Evolutionary conservation across 2,113 vertebrate genomes (phyloP).

Genomic region (Prionailurus bengalensis): DNA sequence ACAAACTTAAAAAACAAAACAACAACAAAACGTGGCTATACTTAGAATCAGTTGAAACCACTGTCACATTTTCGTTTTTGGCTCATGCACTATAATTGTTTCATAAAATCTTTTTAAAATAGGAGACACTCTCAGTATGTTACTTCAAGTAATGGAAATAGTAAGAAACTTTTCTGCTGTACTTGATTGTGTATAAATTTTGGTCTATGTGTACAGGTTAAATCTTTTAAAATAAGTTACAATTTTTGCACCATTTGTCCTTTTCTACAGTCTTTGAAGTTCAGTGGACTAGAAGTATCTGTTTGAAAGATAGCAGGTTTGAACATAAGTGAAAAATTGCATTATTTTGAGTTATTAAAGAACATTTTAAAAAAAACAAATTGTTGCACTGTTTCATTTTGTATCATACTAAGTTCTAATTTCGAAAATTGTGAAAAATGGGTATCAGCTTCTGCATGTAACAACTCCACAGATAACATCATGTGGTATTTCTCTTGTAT

Average conservation of each 20-base stretch:
- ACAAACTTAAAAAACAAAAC: too few relatives aligned
- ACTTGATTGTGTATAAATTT: slow-evolving; percentile 24
- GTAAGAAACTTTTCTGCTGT: neutral
- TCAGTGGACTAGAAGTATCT: neutral
- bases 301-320: slow-evolving; percentile 7
- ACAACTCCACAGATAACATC: neutral
- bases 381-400: neutral
- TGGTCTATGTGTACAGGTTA: neutral
- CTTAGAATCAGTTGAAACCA: slow-evolving; percentile 40
- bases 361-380: neutral
- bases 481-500: slow-evolving; percentile 7
- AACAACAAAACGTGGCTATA: slow-evolving; percentile 24
- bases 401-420: slow-evolving; percentile 25
- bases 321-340: slow-evolving; percentile 37
- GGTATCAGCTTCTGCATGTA: neutral
- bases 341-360: slow-evolving; percentile 54
- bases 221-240: slow-evolving; percentile 18
- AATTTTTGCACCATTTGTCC: neutral
- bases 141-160: slow-evolving; percentile 53
- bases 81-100: neutral
- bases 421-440: slow-evolving; percentile 43
- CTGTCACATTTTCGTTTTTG: neutral
- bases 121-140: neutral
- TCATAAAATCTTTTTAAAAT: neutral
- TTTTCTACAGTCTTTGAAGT: neutral